These are phyloP conservation scores for cattle (Bos taurus) DNA, from an alignment of 2,113 vertebrate genomes.

Conservation along the genomic window ARS-UCD2.0 NC_037328.1:131866501-131867000, in stretches of 20 bases:
- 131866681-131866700: slow-evolving; percentile 1
- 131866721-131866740: background rate
- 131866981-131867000: background rate
- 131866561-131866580: slow-evolving; percentile 18
- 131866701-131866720: background rate
- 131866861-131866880: background rate
- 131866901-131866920: background rate
- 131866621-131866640: slow-evolving; percentile 7
- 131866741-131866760: background rate
- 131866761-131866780: background rate
- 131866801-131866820: background rate
- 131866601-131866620: slow-evolving; percentile 21
- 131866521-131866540: slow-evolving; percentile 27
- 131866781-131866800: background rate
- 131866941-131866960: background rate
- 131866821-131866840: background rate
- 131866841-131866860: background rate
- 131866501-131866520: slow-evolving; percentile 13
- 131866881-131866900: background rate
- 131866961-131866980: background rate
- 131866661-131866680: background rate
- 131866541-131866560: slow-evolving; percentile 48
- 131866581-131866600: background rate
- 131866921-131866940: background rate
- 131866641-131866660: background rate